Evolutionary conservation across 2,888 invertebrate genomes (phyloP), one percentile per base, ranked within the genome.

Genomic region (Coleophora deauratella): DNA sequence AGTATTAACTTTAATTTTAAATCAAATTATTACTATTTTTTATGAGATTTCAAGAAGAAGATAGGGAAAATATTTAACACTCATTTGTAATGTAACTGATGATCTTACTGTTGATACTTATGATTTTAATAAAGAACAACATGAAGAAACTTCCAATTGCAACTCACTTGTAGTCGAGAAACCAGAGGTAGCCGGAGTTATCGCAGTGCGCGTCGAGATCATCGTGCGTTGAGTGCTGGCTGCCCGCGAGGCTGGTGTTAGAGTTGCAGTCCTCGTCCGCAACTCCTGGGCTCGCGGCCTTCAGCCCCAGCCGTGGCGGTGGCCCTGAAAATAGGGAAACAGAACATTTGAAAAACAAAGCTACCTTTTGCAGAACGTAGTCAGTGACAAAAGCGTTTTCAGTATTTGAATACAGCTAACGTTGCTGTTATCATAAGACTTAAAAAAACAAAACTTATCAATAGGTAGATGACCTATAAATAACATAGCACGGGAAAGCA

Each of bases 111-210:
- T 3, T 21, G 6, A 21, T 21, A 6, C n/a, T n/a, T n/a, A n/a
- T n/a, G n/a, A n/a, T n/a, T n/a, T n/a, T 10, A 31, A 31, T 10
- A 31, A 31, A 2, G 11, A 31, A 11, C 28, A 31, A 31, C 3
- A 21, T 21, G 3, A 21, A 21, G 21, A 21, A 21, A 21, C 21
- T 21, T 4, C 6, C 21, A 7, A 78, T n/a, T n/a, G 28, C 2
- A 7, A 78, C 87, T 87, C 61, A 93, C 92, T 94, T 94, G 67
- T 94, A 95, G 77, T 95, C 95, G 61, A 94, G 89, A 78, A 94
- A 94, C 95, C 95, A 95, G 77, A 95, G 93, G 74, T 95, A 95
- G 62, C 95, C 95, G 60, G 93, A 93, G 87, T 94, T 95, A 81
- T 95, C 95, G 80, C 82, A 81, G 64, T 82, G 80, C 46, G 74